These are phyloP conservation scores for Axea sp. DNA, from an alignment of 2,888 invertebrate species.

Conservation along the genomic window DNA sequence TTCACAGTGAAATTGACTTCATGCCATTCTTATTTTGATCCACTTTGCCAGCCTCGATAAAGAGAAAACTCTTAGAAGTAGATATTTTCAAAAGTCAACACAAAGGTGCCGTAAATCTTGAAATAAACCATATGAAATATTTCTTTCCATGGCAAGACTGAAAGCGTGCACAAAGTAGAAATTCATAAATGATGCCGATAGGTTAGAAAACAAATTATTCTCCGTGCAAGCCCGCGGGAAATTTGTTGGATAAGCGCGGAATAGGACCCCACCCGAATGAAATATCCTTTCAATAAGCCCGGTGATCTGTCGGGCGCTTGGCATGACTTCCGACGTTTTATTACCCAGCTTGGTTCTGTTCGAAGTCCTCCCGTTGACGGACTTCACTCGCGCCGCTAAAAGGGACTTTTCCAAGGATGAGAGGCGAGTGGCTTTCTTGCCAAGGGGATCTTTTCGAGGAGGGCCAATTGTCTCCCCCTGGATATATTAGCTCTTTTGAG, in stretches of 20 bases:
- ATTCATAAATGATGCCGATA: constrained; percentile 33
- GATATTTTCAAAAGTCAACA: constrained; percentile 42
- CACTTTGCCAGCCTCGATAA: constrained; percentile 22
- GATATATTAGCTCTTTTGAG: constrained; percentile 75
- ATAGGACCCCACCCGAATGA: constrained; percentile 74
- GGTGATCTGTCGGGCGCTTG: constrained; percentile 77
- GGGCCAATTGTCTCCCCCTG: constrained; percentile 70
- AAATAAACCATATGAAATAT: constrained; percentile 52
- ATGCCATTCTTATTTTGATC: constrained; percentile 5
- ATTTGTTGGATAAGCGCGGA: constrained; percentile 73
- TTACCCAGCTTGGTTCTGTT: constrained; percentile 70
- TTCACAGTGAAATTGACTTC: constrained; percentile 17
- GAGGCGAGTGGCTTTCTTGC: constrained; percentile 50
- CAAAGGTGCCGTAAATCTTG: constrained; percentile 34
- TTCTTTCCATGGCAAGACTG: constrained; percentile 14
- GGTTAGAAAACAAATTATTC: constrained; percentile 64
- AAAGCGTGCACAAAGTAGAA: constrained; percentile 45
- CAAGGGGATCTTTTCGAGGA: constrained; percentile 55
- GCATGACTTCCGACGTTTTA: constrained; percentile 77
- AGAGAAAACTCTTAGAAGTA: constrained; percentile 14
- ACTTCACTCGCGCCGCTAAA: constrained; percentile 40
- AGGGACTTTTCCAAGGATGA: constrained; percentile 43
- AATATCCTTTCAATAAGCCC: constrained; percentile 79
- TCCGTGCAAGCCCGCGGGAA: constrained; percentile 71
- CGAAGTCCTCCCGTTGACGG: constrained; percentile 59